Percentiles rank a stretch among this genome's conserved stretches.
Conservation (phyloP, 2,113 vertebrate genomes). For the Muscicapa adusta region DNA sequence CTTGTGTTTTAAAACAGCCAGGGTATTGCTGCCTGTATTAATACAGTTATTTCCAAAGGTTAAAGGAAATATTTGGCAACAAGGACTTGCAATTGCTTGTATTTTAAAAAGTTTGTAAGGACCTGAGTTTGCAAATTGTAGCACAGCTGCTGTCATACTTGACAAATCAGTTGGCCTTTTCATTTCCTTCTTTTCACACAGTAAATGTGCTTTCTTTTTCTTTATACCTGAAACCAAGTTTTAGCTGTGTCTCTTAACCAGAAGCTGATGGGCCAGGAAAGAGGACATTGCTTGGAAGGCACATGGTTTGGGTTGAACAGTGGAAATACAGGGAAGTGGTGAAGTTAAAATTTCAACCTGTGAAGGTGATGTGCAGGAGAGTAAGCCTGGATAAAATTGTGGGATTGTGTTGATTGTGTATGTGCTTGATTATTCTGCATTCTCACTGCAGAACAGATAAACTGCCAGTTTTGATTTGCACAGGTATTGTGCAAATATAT, state of each 20-base stretch:
- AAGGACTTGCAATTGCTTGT: background rate
- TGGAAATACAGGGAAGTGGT: background rate
- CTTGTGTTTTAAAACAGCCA: background rate
- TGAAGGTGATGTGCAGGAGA: background rate
- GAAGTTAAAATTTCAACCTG: background rate
- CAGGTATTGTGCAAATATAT: background rate
- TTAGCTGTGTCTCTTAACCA: background rate
- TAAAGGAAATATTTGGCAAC: background rate
- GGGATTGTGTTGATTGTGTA: background rate
- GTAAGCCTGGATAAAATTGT: background rate
- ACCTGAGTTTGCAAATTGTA: background rate
- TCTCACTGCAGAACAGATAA: background rate
- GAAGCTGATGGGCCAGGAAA: background rate
- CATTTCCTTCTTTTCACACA: background rate
- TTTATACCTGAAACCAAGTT: background rate
- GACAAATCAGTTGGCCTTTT: background rate
- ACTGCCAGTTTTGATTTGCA: background rate
- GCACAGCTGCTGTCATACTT: background rate
- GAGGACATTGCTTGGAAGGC: background rate
- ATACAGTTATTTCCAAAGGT: background rate
- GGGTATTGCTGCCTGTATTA: background rate
- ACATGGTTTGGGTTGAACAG: background rate
- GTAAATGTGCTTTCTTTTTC: background rate
- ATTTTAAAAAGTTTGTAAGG: background rate
- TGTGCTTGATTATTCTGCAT: background rate